Evolutionary conservation across 1,140 invertebrate species (phyloP).

Genomic region (Planococcus citri): DNA sequence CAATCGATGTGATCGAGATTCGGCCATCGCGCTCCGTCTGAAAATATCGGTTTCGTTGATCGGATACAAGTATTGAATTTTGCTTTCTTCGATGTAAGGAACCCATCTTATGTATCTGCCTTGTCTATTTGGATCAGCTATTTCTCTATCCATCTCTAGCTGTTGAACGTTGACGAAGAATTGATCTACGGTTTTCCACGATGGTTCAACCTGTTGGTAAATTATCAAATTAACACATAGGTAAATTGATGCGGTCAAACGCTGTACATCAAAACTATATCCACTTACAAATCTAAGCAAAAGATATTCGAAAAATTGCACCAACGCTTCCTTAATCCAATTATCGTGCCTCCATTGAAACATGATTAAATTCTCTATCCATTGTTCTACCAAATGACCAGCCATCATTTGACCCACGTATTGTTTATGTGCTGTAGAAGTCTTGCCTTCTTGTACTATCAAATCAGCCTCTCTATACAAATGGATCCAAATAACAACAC

Average conservation of each 20-base stretch:
- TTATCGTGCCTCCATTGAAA: background rate
- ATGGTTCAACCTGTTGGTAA: constrained; percentile 9
- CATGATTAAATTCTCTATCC: background rate
- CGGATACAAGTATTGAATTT: too few species aligned
- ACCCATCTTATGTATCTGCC: too few species aligned
- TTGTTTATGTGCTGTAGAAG: background rate
- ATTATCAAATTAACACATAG: too few species aligned
- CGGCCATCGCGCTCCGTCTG: too few species aligned
- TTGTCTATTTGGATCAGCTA: background rate
- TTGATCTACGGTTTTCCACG: background rate
- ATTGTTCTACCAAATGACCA: constrained; percentile 4
- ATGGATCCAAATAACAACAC: background rate
- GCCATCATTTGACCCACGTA: background rate
- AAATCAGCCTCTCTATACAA: background rate
- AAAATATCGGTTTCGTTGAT: too few species aligned
- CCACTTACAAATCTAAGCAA: background rate
- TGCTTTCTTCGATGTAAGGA: too few species aligned
- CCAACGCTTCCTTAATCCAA: background rate
- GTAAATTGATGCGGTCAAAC: too few species aligned
- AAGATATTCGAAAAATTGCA: background rate
- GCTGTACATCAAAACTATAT: too few species aligned
- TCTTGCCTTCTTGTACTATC: background rate
- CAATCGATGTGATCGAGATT: too few species aligned
- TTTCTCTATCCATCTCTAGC: background rate
- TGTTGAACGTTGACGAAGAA: background rate